Evolutionary conservation across 1,140 invertebrate genomes (phyloP), one percentile per base, ranked within the genome.

Genomic region (Platyscapa corneri): DNA sequence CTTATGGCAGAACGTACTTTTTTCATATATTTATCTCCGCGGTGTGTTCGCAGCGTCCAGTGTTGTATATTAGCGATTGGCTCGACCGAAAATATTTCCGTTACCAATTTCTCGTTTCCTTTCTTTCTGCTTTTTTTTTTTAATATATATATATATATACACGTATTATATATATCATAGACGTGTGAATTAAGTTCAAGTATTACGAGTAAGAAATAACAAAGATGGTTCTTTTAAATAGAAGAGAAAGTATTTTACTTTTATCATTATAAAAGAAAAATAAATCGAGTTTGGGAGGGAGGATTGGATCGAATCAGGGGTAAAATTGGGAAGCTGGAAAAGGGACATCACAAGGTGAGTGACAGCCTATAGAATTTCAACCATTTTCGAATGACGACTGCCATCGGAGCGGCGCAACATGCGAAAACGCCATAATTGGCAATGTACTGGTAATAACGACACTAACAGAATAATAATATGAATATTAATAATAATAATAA

Each of bases 391-490:
- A 46, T 65, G 37, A 77, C n/a, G n/a, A 46, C 49, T 49, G 42
- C 74, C 67, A 67, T 89, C 83, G 75, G 87, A 72, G 87, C 78
- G 64, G 74, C 81, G 37, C 39, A 83, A 87, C 85, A 77, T 56
- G n/a, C 46, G 56, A 86, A 84, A 75, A 72, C 32, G 86, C 75
- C 67, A 75, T 42, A 60, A 60, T 70, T 81, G 80, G 84, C 88
- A 89, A 89, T 89, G 79, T 89, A 91, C 86, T 89, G 86, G 76
- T 89, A 89, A 90, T 89, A 91, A 90, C 89, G 87, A 88, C n/a
- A 74, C 84, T 90, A 86, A 87, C 53, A 86, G 49, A 82, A 85
- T 87, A 81, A 86, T 87, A 82, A 80, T 79, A 49, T n/a, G n/a
- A n/a, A 87, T 84, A 80, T 88, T 84, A 88, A 86, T 84, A 83